Conservation (phyloP, 2,797 vertebrate genomes). For the Anguilla anguilla region DNA sequence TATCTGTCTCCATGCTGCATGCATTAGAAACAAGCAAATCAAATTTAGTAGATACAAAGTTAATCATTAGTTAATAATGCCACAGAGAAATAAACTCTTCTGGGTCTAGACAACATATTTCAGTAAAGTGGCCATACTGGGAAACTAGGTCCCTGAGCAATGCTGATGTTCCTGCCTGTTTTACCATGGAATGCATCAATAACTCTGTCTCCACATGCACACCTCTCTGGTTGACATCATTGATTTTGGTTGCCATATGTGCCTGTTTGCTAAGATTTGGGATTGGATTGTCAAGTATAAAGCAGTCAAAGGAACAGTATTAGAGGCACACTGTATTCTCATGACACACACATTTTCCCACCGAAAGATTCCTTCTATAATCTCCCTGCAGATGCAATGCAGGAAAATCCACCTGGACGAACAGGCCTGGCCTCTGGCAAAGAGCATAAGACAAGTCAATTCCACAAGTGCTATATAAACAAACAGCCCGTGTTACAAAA, state of each 20-base stretch:
- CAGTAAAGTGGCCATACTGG: constrained; percentile 6
- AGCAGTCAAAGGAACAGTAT: neutral
- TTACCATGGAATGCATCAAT: constrained; percentile 5
- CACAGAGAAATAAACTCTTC: neutral
- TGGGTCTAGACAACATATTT: constrained; percentile 1
- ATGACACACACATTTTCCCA: neutral
- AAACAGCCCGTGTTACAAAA: neutral
- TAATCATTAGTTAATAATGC: constrained; percentile 5
- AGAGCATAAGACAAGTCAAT: neutral
- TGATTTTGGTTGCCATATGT: constrained; percentile 3
- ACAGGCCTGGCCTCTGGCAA: neutral
- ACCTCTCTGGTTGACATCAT: constrained; percentile 12
- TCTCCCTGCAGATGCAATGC: neutral
- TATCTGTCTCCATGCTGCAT: neutral
- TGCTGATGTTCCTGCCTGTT: neutral
- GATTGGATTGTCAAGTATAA: neutral
- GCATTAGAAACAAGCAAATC: constrained; percentile 6
- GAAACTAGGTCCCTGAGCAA: neutral
- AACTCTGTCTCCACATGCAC: neutral
- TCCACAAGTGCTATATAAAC: neutral
- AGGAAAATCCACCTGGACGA: neutral
- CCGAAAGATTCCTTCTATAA: neutral
- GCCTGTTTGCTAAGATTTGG: constrained; percentile 3
- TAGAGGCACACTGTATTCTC: constrained; percentile 2
- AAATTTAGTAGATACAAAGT: neutral